Conservation (phyloP, 2,113 vertebrate genomes). For the Corythornis vintsioides region DNA sequence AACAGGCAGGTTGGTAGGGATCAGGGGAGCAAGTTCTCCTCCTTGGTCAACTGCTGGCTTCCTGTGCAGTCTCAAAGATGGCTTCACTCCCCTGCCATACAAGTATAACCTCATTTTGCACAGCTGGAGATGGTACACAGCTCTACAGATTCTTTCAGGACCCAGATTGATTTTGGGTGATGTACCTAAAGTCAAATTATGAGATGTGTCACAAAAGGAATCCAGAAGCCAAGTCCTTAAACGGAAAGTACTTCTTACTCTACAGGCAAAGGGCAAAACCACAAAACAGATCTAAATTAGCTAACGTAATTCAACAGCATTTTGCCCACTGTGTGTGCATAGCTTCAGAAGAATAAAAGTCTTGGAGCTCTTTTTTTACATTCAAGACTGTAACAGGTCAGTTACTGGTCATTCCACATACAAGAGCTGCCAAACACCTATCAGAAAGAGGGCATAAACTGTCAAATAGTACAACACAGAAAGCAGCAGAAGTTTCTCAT, state of each 20-base stretch:
- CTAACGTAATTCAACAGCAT: neutral
- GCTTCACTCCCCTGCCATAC: neutral
- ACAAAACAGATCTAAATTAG: neutral
- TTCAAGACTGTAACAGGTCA: neutral
- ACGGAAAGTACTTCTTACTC: neutral
- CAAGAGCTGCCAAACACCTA: neutral
- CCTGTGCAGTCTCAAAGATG: neutral
- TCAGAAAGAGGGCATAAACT: neutral
- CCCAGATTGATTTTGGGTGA: neutral
- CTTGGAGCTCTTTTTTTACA: neutral
- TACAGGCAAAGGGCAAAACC: neutral
- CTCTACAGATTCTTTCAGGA: neutral
- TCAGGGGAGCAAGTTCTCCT: neutral
- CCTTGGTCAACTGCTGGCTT: neutral
- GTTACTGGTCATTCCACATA: neutral
- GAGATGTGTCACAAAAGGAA: neutral
- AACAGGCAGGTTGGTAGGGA: neutral
- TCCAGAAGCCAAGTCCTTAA: neutral
- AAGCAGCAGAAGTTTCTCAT: neutral
- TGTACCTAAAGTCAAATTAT: neutral
- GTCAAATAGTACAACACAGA: neutral
- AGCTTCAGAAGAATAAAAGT: neutral
- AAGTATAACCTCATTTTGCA: neutral
- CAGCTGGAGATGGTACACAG: neutral
- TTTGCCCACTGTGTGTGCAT: neutral